A percentile compares a stretch with the other conserved stretches of the same genome.
These are phyloP conservation scores for Xestoiulus laeticollis DNA, from an alignment of 2,888 invertebrate species.

Conservation along the genomic window DNA sequence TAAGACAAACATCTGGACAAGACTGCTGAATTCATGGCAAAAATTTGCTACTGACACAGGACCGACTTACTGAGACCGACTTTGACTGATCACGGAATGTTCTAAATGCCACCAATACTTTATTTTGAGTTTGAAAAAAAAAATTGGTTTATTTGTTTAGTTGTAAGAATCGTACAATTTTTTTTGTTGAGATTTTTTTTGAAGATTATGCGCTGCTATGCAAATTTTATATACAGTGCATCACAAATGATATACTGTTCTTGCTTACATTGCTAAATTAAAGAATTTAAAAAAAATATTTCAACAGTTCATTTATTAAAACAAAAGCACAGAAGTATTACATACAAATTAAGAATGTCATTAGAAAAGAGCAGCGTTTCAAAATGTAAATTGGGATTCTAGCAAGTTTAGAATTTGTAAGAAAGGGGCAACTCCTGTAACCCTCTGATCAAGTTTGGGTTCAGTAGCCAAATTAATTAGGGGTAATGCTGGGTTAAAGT, in stretches of 20 bases:
- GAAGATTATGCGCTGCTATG: slow-evolving; percentile 47
- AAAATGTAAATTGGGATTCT: too few relatives aligned
- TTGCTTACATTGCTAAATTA: slow-evolving; percentile 49
- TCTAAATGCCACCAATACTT: slow-evolving; percentile 40
- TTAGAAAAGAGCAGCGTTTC: neutral
- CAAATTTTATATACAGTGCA: slow-evolving; percentile 49
- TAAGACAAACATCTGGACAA: slow-evolving; percentile 45
- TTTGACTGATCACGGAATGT: slow-evolving; percentile 45
- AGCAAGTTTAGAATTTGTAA: too few relatives aligned
- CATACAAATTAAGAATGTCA: neutral
- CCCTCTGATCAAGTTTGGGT: too few relatives aligned
- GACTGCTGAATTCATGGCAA: slow-evolving; percentile 48
- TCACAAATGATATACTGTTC: slow-evolving; percentile 13
- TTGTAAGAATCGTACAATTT: slow-evolving; percentile 44
- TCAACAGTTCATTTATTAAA: neutral
- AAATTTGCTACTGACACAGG: slow-evolving; percentile 36
- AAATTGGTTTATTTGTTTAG: slow-evolving; percentile 42
- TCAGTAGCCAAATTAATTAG: too few relatives aligned
- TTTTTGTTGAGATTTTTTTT: slow-evolving; percentile 8
- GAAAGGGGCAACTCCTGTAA: too few relatives aligned
- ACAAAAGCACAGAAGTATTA: neutral
- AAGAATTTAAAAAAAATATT: slow-evolving; percentile 46
- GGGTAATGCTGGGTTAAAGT: neutral
- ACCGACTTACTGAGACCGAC: slow-evolving; percentile 23
- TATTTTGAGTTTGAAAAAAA: neutral